phyloP scores from a whole-genome alignment of 2,888 invertebrate species.

The Nemoura dubitans region DNA sequence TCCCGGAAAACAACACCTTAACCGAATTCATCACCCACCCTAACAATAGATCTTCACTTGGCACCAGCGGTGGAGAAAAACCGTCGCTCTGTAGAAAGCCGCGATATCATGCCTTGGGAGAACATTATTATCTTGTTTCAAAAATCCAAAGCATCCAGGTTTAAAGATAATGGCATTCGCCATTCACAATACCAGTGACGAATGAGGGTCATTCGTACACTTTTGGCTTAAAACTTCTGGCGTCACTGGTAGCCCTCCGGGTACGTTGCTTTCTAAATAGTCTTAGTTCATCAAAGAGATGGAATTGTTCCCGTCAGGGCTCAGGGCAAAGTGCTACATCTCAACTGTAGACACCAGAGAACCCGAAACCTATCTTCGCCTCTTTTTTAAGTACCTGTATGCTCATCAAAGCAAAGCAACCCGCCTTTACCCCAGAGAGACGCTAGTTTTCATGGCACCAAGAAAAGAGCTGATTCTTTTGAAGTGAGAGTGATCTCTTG shows the following conservation, averaged over 20 bases:
- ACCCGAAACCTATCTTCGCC: not conserved
- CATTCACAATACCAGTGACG: too few species aligned
- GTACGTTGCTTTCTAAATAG: too few species aligned
- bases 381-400: not conserved
- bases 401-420: not conserved
- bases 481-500: not conserved
- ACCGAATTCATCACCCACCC: conserved; percentile 21
- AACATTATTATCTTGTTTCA: not conserved
- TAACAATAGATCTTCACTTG: conserved; percentile 34
- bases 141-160: not conserved
- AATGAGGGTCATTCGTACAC: too few species aligned
- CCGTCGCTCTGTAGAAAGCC: not conserved
- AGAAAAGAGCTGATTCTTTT: conserved; percentile 4
- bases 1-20: conserved; percentile 34
- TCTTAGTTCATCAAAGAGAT: not conserved
- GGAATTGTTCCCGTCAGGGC: not conserved
- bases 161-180: not conserved
- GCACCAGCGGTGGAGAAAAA: not conserved
- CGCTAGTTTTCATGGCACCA: not conserved
- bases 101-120: not conserved
- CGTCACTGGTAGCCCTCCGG: too few species aligned
- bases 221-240: too few species aligned
- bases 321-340: not conserved
- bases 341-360: not conserved
- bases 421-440: not conserved